Evolutionary conservation across 2,888 invertebrate genomes (phyloP).

Genomic region (Pheosia gnoma): DNA sequence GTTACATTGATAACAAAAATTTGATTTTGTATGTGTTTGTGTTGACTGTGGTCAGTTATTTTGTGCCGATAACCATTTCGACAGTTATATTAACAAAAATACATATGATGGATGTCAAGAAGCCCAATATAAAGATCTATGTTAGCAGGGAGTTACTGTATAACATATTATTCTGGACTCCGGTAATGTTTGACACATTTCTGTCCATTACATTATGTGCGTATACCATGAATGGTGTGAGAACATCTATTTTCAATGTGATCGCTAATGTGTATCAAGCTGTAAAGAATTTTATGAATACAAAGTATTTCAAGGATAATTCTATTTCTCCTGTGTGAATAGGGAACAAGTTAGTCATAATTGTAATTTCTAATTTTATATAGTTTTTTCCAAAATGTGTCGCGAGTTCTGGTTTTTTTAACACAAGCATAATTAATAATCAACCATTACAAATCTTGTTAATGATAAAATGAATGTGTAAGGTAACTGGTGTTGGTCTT

Average conservation of each 20-base stretch:
- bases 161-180: constrained; percentile 76
- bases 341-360: neutral
- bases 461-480: no score
- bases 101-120: constrained; percentile 63
- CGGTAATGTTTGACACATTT: constrained; percentile 75
- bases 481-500: no score
- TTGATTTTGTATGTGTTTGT: constrained; percentile 69
- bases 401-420: no score
- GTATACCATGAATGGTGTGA: constrained; percentile 62
- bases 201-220: constrained; percentile 70
- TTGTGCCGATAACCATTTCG: constrained; percentile 75
- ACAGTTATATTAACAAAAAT: constrained; percentile 72
- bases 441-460: no score
- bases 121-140: constrained; percentile 59
- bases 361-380: no score
- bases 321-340: constrained; percentile 55
- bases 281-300: constrained; percentile 73
- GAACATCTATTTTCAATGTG: constrained; percentile 67
- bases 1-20: constrained; percentile 67
- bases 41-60: constrained; percentile 65
- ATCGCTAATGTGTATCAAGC: constrained; percentile 77
- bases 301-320: constrained; percentile 71
- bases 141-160: constrained; percentile 71
- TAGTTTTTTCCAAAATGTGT: no score
- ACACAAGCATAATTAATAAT: no score